Percentiles rank a stretch among this genome's conserved stretches.
Evolutionary conservation across 2,113 vertebrate species (phyloP).

Genomic region (Alethe castanea): DNA sequence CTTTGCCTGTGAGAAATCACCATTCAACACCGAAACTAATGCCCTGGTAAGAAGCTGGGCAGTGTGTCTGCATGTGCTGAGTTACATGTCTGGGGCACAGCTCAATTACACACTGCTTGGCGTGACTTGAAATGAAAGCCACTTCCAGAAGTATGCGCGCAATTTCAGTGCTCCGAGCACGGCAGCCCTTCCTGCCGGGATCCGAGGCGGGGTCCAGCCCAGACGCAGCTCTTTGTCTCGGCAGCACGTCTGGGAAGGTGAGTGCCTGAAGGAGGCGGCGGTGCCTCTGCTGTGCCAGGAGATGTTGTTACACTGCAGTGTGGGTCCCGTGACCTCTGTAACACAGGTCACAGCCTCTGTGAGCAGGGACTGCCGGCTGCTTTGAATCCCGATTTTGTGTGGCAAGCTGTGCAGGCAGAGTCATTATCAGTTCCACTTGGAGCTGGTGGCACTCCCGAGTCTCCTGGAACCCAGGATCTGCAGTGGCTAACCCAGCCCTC

Average conservation of each 20-base stretch:
- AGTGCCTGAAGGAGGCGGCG: not conserved
- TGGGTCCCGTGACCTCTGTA: not conserved
- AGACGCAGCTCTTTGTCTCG: not conserved
- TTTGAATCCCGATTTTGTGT: not conserved
- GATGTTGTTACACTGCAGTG: not conserved
- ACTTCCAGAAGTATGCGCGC: not conserved
- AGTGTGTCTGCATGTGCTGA: not conserved
- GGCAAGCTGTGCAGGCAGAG: not conserved
- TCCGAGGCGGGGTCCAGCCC: not conserved
- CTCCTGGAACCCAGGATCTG: not conserved
- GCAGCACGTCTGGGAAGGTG: not conserved
- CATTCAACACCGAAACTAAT: not conserved
- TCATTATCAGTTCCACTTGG: not conserved
- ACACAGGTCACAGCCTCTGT: not conserved
- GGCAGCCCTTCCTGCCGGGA: not conserved
- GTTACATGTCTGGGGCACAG: not conserved
- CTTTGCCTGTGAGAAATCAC: not conserved
- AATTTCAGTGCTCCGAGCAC: not conserved
- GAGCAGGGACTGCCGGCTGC: not conserved
- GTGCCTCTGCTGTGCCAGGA: not conserved
- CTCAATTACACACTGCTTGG: not conserved
- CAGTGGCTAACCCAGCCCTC: not conserved
- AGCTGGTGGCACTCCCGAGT: fast-evolving
- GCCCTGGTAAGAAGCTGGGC: not conserved
- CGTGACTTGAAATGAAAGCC: not conserved